phyloP scores from a whole-genome alignment of 2,888 invertebrate species.

The Nemoura dubitans region DNA sequence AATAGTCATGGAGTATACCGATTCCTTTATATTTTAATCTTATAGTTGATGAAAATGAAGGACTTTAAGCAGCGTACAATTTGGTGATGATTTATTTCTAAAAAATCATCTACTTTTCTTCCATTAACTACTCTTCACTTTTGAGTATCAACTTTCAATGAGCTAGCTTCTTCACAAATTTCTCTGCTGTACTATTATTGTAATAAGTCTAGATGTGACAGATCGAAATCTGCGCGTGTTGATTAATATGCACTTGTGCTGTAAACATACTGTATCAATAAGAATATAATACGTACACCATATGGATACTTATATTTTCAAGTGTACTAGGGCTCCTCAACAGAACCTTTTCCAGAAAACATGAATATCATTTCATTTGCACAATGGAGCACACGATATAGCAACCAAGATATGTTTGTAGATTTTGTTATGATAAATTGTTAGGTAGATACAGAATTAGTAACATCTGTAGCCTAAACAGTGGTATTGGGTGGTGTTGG shows the following conservation, averaged over 20 bases:
- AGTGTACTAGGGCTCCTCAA: too few relatives aligned
- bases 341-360: too few relatives aligned
- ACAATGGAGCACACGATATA: too few relatives aligned
- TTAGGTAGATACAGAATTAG: too few relatives aligned
- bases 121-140: conserved; percentile 7
- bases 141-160: conserved; percentile 12
- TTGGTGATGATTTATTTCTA: neutral
- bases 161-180: conserved; percentile 12
- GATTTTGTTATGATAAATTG: too few relatives aligned
- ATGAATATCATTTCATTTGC: too few relatives aligned
- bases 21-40: neutral
- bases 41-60: neutral
- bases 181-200: neutral
- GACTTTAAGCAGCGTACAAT: neutral
- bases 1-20: neutral
- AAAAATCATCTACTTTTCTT: neutral
- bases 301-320: neutral
- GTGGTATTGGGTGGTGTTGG: too few relatives aligned
- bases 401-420: too few relatives aligned
- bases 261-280: conserved; percentile 50
- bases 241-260: conserved; percentile 48
- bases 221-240: conserved; percentile 7
- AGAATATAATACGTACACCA: conserved; percentile 36
- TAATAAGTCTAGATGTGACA: neutral
- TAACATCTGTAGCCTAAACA: too few relatives aligned